Evolutionary conservation across 2,797 vertebrate genomes (phyloP), one percentile per base, ranked within the genome.

Genomic region (Sebastes taczanowskii): DNA sequence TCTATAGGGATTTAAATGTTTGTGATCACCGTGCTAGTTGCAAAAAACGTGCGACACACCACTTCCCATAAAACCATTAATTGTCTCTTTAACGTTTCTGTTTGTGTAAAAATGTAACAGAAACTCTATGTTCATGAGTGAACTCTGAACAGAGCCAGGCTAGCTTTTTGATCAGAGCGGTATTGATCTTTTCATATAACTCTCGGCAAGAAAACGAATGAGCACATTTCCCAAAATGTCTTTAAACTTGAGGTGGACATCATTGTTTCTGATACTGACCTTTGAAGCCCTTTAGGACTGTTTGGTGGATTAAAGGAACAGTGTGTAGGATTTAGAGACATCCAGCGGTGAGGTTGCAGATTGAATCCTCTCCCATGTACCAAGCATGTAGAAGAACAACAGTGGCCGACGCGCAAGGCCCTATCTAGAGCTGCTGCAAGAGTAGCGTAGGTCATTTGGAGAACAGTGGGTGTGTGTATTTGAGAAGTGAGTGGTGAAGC

Each of bases 311-410:
- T 29, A 10, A 25, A 46, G 38, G 38, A 46, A 46, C 38, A 46
- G 38, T 18, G 38, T 46, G 6, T 46, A 46, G 14, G 38, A 46
- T 46, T 46, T 46, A 46, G 38, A 6, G 38, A 46, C 38, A 46
- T 7, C 38, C 38, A 7, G 14, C 5, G 38, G 38, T 46, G 38
- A 46, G 38, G 38, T 46, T 46, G 38, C 38, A 46, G 38, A 46
- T 16, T 46, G 38, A 46, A 42, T 0, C 38, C 35, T 38, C 35
- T 38, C 35, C 35, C 13, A 0, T 38, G 35, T 38, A 38, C 35
- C 35, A 38, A 38, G 35, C 0, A 0, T 38, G 35, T 38, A 38
- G 35, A 0, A 38, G 35, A 38, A 38, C 35, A 0, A 38, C 35
- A 35, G 11, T 35, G 34, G 11, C 34, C 11, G 34, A 35, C 34